Evolutionary conservation across 2,888 invertebrate genomes (phyloP), one percentile per base, ranked within the genome.

Genomic region (Oasisia sp.): DNA sequence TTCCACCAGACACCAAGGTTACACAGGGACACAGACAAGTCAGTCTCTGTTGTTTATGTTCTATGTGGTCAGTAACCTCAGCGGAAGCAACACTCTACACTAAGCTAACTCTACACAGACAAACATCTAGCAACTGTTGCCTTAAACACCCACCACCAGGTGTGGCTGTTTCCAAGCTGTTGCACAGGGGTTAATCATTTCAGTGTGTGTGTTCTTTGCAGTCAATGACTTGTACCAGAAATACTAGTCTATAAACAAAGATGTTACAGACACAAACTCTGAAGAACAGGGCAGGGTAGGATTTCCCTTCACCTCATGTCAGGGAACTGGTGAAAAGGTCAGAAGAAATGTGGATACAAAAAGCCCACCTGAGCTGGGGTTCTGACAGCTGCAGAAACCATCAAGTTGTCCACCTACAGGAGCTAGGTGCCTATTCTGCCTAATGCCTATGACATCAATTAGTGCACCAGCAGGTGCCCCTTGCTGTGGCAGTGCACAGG

Each of bases 371-470:
- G 74, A 74, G 74, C 74, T 27, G 27, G n/a, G n/a, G 27, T 74
- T 27, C 27, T 74, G 74, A 74, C 74, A 74, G 74, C 74, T 74
- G 74, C n/a, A 74, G 74, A 74, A 74, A 4, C 19, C n/a, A 74
- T 74, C 74, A 74, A 74, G 74, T n/a, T 74, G 74, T 74, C 74
- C 74, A 74, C 74, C 74, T n/a, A 74, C 74, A 19, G 27, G 74
- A 50, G 50, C 38, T 38, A 38, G 38, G 38, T 38, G 38, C 38
- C 38, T 38, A 38, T 5, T 74, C 2, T 38, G 38, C 38, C 38
- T 38, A 38, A 27, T 74, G 74, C 27, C 27, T 27, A 7, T 74
- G 74, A 74, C n/a, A n/a, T 74, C 74, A 74, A 19, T 74, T 74
- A 74, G 74, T 74, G 74, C 74, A 19, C 19, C 74, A 74, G 1